Evolutionary conservation across 2,797 vertebrate genomes (phyloP).

Genomic region (Cossypha caffra): DNA sequence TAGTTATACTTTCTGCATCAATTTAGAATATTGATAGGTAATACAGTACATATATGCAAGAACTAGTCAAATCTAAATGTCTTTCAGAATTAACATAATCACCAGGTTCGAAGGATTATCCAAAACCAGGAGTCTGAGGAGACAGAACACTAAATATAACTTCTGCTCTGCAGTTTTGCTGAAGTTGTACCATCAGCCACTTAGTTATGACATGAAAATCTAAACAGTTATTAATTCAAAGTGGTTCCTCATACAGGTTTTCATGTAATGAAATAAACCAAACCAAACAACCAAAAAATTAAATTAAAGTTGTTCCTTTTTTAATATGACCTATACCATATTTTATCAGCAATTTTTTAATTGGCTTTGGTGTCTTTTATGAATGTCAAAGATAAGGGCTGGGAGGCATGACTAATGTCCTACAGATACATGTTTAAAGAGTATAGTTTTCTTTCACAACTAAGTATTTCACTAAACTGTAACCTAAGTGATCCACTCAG

Average conservation of each 20-base stretch:
- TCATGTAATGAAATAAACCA: neutral
- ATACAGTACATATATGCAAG: neutral
- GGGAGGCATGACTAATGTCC: neutral
- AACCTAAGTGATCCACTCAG: neutral
- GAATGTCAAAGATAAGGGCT: neutral
- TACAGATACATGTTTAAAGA: neutral
- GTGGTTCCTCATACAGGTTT: rapidly evolving
- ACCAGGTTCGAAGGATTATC: neutral
- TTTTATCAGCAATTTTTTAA: neutral
- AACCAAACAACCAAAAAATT: neutral
- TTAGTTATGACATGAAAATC: neutral
- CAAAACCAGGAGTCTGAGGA: neutral
- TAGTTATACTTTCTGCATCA: neutral
- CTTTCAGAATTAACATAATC: neutral
- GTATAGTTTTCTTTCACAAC: neutral
- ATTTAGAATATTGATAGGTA: neutral
- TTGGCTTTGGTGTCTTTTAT: neutral
- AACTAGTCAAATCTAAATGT: neutral
- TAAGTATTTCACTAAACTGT: neutral
- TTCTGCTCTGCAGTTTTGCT: neutral
- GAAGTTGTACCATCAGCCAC: neutral
- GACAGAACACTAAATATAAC: neutral
- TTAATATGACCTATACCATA: rapidly evolving
- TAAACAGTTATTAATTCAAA: neutral
- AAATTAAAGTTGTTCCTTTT: neutral